Base-by-base conservation (phyloP, 1,140 invertebrate species). In the Drosophila leontia region DNA sequence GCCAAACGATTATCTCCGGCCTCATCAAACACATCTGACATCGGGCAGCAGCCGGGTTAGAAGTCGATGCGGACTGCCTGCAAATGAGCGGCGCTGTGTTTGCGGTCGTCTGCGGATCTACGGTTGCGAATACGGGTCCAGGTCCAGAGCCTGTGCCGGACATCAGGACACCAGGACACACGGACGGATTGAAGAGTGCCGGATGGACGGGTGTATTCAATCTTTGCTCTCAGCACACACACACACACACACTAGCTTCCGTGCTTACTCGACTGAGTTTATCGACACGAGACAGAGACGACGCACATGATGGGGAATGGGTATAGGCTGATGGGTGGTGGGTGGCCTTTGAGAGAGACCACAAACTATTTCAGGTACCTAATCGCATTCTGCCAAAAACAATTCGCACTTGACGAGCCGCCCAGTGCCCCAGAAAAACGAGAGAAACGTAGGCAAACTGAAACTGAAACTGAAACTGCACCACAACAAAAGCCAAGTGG, bases 1-100 rank as follows among this genome's bases (percentile, higher is more conserved):
- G 75, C 63, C 64, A 78, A 57, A 58, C 75, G 75, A 77, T 78
- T 78, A 77, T 77, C 75, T 78, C 75, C 75, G 51, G 57, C 64
- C 63, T 48, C 56, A 60, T 60, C 72, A 77, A 77, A 77, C 55
- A 67, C 62, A 68, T 76, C 56, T 39, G 65, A 64, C 67, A 64
- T 67, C 48, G 17, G 32, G 32, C 32, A 19, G 26, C 9, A 19
- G 26, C 9, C 50, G 50, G 39, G 57, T 47, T 39, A 48, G 37
- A 37, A 42, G 67, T 65, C 59, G 48, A 78, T 78, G 75, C 53
- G 75, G 23, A 15, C 34, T 56, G 75, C 75, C 75, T 78, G 75
- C 75, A 78, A 78, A 78, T 78, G 75, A 78, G 75, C 75, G 67
- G 12, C 57, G 51, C 34, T 77, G 34, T 68, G 72, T 60, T 57